Evolutionary conservation across 2,797 vertebrate genomes (phyloP).

Genomic region (Myotis daubentonii): DNA sequence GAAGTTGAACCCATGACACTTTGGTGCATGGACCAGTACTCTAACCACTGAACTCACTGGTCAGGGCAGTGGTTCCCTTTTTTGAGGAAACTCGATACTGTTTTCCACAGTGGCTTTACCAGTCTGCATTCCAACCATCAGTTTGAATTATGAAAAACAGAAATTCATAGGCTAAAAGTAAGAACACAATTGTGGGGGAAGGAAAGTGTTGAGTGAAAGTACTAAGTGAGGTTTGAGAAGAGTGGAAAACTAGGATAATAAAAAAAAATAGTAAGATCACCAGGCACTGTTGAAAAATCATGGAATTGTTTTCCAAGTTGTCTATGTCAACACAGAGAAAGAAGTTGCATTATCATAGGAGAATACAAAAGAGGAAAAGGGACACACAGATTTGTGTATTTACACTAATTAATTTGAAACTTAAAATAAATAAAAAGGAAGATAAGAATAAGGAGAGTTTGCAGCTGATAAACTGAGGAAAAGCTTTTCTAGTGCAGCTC

Average conservation of each 20-base stretch:
- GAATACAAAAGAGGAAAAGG: neutral
- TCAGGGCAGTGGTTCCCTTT: neutral
- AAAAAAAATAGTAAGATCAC: neutral
- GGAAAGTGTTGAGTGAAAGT: neutral
- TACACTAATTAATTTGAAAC: neutral
- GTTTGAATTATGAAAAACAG: neutral
- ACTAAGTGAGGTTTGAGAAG: neutral
- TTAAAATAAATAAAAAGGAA: neutral
- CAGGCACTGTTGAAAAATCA: neutral
- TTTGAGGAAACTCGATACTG: neutral
- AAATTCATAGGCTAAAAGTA: neutral
- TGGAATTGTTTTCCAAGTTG: neutral
- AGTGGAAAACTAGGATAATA: neutral
- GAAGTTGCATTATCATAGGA: neutral
- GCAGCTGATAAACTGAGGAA: neutral
- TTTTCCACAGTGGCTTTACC: neutral
- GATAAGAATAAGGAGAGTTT: neutral
- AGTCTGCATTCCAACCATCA: neutral
- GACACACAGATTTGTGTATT: neutral
- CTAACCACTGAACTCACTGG: too few relatives aligned
- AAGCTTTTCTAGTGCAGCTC: neutral
- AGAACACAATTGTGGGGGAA: rapidly evolving
- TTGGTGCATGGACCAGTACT: too few relatives aligned
- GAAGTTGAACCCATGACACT: too few relatives aligned
- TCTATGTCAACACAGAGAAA: neutral